Base-by-base conservation (phyloP, 2,888 invertebrate genomes). In the Phorcus lineatus region DNA sequence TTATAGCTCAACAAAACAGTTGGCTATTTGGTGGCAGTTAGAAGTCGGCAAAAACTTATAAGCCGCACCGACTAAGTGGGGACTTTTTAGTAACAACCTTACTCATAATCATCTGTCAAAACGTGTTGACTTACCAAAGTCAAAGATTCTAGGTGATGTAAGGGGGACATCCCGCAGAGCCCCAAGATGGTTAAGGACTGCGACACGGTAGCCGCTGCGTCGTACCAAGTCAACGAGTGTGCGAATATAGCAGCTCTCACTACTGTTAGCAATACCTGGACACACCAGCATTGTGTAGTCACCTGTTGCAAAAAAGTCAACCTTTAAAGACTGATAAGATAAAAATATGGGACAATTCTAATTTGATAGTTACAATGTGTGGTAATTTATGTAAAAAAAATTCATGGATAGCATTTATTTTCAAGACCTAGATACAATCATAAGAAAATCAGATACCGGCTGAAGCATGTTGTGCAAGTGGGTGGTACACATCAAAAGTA, bases 211-310 rank as follows among this genome's bases (percentile, higher is more conserved):
- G 0, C 98, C 98, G 92, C 97, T 96, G 88, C 96, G 96, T 93
- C 97, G 97, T 17, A 97, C 97, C 93, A 97, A 96, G 91, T 97
- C 96, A 13, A 98, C 97, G 93, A 97, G 97, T 4, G 98, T 97
- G 83, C 98, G 95, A 83, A 98, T 97, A 94, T 98, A 98, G 77
- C 97, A 96, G 91, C 97, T 97, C 94, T 98, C 98, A 70, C 98
- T 98, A 70, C 97, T 97, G 94, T 98, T 98, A 75, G 97, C 97
- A 90, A 98, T 98, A 82, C 98, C 98, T 9, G 92, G 92, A 83
- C 92, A 92, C 24, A 93, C 86, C 24, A 90, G 81, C 53, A 92
- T 81, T 0, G 91, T 91, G 80, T 86, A 89, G 78, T 91, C 90
- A n/a, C 75, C 92, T 92, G 97, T 96, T 31, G n/a, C 9, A 24